Evolutionary conservation across 1,140 invertebrate genomes (phyloP), one percentile per base, ranked within the genome.

Genomic region (Ceratitis capitata): DNA sequence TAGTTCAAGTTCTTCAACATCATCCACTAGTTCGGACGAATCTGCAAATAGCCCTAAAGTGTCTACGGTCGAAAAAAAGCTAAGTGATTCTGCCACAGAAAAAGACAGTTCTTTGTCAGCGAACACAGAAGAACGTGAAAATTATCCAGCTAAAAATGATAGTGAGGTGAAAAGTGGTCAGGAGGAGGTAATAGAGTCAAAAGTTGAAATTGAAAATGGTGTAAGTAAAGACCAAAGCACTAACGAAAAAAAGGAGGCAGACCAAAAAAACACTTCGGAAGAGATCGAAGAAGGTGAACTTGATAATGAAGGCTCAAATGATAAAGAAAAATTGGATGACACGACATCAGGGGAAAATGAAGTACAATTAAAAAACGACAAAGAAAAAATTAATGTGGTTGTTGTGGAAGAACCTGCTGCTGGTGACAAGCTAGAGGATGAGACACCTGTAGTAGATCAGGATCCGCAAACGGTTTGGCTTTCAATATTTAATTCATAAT

Each of bases 1-100:
- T 26, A 61, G 58, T 61, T 12, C 10, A 61, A 61, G 6, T 32
- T 61, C 58, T 29, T 61, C 88, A 87, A 87, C 88, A 83, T 39
- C 84, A 2, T 82, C 85, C 53, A 42, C 49, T 29, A 23, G 45
- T 61, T 85, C 85, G 9, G 39, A 32, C 39, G n/a, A 35, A 56
- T 39, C 29, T 26, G 35, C 26, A 85, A 78, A 4, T 26, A 84
- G 12, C 45, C 29, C 39, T n/a, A 84, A 84, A 5, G 19, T n/a
- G 23, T 56, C 51, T 9, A 9, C 51, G 19, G 51, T n/a, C 5
- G 9, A 19, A 42, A 84, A 84, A 42, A n/a, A 2, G n/a, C 26
- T 45, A 2, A 82, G 49, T 23, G 53, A 61, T 16, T 23, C 32
- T 29, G 64, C 32, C 42, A 78, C 9, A 26, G 14, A 10, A 23